phyloP scores from a whole-genome alignment of 2,888 invertebrate genomes.

The Eilema sororculum region DNA sequence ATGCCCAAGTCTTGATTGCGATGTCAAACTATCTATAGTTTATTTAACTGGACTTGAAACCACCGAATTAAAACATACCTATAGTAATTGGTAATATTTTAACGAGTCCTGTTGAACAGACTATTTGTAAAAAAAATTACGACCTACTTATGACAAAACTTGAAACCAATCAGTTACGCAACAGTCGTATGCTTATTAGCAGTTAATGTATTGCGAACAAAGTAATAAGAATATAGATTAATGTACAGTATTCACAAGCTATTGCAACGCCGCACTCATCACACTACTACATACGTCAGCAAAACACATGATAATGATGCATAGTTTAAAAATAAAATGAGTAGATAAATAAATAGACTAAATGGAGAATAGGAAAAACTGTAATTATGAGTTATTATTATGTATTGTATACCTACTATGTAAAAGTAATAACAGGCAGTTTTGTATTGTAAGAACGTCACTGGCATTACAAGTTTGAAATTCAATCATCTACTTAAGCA shows the following conservation, averaged over 20 bases:
- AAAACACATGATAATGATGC: constrained; percentile 7
- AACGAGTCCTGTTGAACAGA: background rate
- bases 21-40: background rate
- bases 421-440: background rate
- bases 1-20: background rate
- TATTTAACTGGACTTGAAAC: background rate
- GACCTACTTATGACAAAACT: background rate
- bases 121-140: background rate
- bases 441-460: background rate
- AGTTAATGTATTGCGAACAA: background rate
- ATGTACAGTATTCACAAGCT: background rate
- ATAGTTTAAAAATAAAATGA: background rate
- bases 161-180: background rate
- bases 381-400: background rate
- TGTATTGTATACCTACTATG: background rate
- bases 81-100: background rate
- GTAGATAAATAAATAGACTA: background rate
- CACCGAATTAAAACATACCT: background rate
- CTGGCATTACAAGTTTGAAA: background rate
- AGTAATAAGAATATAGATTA: background rate
- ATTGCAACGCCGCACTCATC: background rate
- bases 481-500: constrained; percentile 1
- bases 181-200: background rate
- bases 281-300: background rate
- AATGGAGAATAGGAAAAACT: background rate